These are phyloP conservation scores for Augiades crinisus DNA, from an alignment of 2,888 invertebrate genomes.

Conservation along the genomic window DNA sequence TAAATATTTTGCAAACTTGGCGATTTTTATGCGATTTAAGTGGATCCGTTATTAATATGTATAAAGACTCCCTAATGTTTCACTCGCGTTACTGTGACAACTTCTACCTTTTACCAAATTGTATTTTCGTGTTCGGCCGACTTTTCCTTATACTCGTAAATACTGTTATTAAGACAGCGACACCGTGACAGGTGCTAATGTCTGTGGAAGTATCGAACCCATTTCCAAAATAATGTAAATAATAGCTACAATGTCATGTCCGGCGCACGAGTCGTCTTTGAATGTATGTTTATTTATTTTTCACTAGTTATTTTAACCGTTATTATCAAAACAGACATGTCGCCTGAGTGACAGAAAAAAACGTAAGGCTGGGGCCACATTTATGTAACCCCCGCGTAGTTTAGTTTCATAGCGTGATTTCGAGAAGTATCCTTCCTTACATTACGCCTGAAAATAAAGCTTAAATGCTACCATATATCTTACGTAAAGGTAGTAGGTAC, in stretches of 20 bases:
- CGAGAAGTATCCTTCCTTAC: no score
- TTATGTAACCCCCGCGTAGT: no score
- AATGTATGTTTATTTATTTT: not conserved
- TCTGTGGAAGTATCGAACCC: slow-evolving; percentile 61
- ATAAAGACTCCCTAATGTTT: slow-evolving; percentile 56
- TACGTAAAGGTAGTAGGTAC: no score
- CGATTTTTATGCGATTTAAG: not conserved
- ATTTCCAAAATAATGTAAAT: slow-evolving; percentile 65
- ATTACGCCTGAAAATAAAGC: no score
- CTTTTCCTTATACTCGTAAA: slow-evolving; percentile 73
- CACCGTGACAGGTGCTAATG: slow-evolving; percentile 75
- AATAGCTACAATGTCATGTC: slow-evolving; percentile 44
- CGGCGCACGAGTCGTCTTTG: not conserved
- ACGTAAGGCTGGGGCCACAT: no score
- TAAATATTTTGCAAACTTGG: not conserved
- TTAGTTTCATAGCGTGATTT: no score
- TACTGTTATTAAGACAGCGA: slow-evolving; percentile 78
- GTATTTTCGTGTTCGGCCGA: slow-evolving; percentile 78
- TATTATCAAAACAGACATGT: not conserved
- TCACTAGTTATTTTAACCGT: slow-evolving; percentile 2
- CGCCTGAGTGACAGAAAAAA: not conserved
- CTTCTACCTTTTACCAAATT: slow-evolving; percentile 78
- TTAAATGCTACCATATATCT: no score
- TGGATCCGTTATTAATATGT: not conserved
- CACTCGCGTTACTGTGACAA: slow-evolving; percentile 76